Conservation (phyloP, 2,797 vertebrate species). For the Enteromius trimaculatus region DNA sequence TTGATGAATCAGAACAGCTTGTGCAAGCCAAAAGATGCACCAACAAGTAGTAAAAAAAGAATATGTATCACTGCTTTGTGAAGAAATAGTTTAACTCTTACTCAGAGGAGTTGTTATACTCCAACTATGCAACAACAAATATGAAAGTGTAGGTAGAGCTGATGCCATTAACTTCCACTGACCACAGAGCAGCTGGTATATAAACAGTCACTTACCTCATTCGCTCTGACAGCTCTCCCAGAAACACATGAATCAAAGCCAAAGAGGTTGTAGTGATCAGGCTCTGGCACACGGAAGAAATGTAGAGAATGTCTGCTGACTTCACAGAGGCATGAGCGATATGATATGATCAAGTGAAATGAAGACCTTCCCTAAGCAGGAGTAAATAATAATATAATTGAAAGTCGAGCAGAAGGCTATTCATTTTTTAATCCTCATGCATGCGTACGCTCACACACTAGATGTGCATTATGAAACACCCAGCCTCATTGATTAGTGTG, state of each 20-base stretch:
- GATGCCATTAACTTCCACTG: constrained; percentile 23
- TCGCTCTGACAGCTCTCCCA: constrained; percentile 5
- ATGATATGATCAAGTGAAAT: constrained; percentile 30
- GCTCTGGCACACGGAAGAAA: constrained; percentile 6
- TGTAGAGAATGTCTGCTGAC: constrained; percentile 33
- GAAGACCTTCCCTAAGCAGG: constrained; percentile 5
- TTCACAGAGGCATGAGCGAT: constrained; percentile 16
- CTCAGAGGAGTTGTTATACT: background rate
- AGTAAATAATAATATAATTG: constrained; percentile 9
- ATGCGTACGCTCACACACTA: constrained; percentile 10
- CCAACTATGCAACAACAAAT: constrained; percentile 23
- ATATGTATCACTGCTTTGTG: background rate
- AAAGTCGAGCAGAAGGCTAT: constrained; percentile 30
- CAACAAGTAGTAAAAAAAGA: background rate
- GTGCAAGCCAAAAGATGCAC: background rate
- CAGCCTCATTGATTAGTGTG: constrained; percentile 9
- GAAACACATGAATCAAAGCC: constrained; percentile 8
- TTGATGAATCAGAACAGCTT: background rate
- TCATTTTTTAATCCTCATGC: background rate
- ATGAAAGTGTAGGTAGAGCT: constrained; percentile 9
- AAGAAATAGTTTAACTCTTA: constrained; percentile 16
- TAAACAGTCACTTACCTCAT: constrained; percentile 34
- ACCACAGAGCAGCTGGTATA: constrained; percentile 27
- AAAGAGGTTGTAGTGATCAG: constrained; percentile 19
- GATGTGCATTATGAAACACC: constrained; percentile 8